Evolutionary conservation across 1,140 invertebrate genomes (phyloP).

Genomic region (Odontomachus brunneus): DNA sequence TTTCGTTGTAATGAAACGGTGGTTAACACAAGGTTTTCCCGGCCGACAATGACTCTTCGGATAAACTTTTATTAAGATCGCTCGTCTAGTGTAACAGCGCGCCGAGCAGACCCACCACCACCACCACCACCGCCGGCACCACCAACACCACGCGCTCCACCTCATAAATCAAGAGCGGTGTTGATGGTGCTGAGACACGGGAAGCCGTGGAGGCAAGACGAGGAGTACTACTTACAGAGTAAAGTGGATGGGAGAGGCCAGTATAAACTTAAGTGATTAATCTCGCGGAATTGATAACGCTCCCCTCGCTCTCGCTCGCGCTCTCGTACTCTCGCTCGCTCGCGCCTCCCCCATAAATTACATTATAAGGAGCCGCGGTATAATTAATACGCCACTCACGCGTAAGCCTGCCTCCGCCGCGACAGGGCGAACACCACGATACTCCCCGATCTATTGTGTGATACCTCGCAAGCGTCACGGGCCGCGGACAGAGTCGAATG

Average conservation of each 20-base stretch:
- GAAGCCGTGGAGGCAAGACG: slow-evolving; percentile 72
- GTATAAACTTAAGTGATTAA: slow-evolving; percentile 83
- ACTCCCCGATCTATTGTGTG: slow-evolving; percentile 55
- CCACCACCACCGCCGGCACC: too few species aligned
- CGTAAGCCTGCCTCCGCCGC: slow-evolving; percentile 69
- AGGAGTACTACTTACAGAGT: slow-evolving; percentile 76
- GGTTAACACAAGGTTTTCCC: slow-evolving; percentile 61
- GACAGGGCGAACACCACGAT: slow-evolving; percentile 66
- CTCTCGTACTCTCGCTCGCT: slow-evolving; percentile 71
- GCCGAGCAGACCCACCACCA: slow-evolving; percentile 28
- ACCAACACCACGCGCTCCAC: slow-evolving; percentile 13
- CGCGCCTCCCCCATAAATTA: slow-evolving; percentile 80
- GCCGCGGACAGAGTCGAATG: not conserved
- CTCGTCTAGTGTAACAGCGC: slow-evolving; percentile 58
- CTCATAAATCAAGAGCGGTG: slow-evolving; percentile 80
- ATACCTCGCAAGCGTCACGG: slow-evolving; percentile 5
- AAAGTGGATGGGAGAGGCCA: slow-evolving; percentile 80
- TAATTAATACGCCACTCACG: slow-evolving; percentile 81
- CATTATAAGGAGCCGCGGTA: slow-evolving; percentile 79
- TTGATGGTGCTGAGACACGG: slow-evolving; percentile 72
- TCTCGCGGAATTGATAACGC: slow-evolving; percentile 82
- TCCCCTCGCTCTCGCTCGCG: slow-evolving; percentile 72
- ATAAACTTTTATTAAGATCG: slow-evolving; percentile 50
- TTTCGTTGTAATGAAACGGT: slow-evolving; percentile 60
- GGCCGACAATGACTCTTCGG: slow-evolving; percentile 52